Base-by-base conservation (phyloP, 2,888 invertebrate species). In the Cryptophagus acutangulus region DNA sequence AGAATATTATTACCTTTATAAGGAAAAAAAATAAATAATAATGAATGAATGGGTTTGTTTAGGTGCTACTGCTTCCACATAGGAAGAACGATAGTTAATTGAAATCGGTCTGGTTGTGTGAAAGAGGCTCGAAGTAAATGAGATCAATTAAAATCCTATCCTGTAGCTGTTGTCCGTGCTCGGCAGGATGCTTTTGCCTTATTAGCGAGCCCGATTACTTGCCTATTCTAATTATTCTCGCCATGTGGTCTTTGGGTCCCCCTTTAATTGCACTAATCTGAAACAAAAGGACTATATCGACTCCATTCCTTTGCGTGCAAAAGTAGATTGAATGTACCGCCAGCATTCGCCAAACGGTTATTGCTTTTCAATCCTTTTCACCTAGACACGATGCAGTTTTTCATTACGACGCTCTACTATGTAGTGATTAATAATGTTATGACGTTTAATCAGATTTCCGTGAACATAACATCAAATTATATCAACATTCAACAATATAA, bases 131-230 rank as follows among this genome's bases (percentile, higher is more conserved):
- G 39, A 26, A 38, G 36, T 45, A 45, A 51, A 51, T 51, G 37
- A 46, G 45, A 47, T 49, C 48, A 47, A 51, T 51, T 51, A 47
- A 49, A 46, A 45, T 41, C 44, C 45, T 46, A 48, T 48, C 43
- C 46, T 49, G 45, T 41, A 42, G 41, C 40, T 45, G 44, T 36
- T 46, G 48, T 45, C 50, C 46, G 38, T n/a, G n/a, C 40, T 45
- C 49, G 40, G 48, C 46, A 46, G 49, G 49, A 41, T 36, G 49
- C 52, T 54, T 52, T 51, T 55, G 51, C 51, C 52, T 54, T 57
- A 55, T 54, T 57, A 53, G 47, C 49, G 45, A 52, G 51, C 45
- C 49, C 48, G 50, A 53, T 54, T 55, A 53, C 46, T 51, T 48
- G 45, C 51, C 50, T 46, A 46, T 37, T 52, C 50, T 48, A 55